These are phyloP conservation scores for Echinops telfairi DNA, from an alignment of 2,113 vertebrate genomes.

Conservation along the genomic window DNA sequence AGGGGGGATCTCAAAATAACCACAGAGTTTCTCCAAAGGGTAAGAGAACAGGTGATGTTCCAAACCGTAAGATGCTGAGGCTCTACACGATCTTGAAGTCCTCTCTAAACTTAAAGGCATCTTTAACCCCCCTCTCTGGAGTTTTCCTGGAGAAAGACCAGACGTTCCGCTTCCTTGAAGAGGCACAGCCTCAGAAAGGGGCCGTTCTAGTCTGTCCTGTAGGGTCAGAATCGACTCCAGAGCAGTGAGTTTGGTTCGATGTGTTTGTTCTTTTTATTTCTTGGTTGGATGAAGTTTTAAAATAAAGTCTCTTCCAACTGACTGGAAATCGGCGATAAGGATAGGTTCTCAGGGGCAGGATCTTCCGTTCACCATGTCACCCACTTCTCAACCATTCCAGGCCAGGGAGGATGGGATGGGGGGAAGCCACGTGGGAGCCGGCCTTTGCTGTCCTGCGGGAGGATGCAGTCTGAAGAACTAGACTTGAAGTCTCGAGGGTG, in stretches of 20 bases:
- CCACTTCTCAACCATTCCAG: neutral
- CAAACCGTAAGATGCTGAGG: constrained; percentile 34
- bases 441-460: fast-evolving
- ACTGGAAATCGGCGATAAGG: neutral
- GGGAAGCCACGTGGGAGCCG: neutral
- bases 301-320: neutral
- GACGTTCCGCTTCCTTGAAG: no score
- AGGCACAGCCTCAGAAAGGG: no score
- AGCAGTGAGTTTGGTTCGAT: no score
- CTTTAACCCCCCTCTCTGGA: neutral
- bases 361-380: neutral
- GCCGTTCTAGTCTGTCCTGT: no score
- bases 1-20: constrained; percentile 12
- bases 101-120: constrained; percentile 54
- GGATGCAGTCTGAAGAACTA: neutral
- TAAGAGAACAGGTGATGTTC: constrained; percentile 37
- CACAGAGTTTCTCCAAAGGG: constrained; percentile 26
- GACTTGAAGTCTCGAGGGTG: neutral
- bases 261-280: no score
- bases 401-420: fast-evolving
- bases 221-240: no score
- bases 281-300: neutral
- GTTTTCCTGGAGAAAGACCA: no score
- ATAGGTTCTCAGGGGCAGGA: neutral
- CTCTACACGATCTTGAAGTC: neutral